A percentile compares a stretch with the other conserved stretches of the same genome.
phyloP scores from a whole-genome alignment of 1,140 invertebrate species.

The Pygmarrhopalites habei region DNA sequence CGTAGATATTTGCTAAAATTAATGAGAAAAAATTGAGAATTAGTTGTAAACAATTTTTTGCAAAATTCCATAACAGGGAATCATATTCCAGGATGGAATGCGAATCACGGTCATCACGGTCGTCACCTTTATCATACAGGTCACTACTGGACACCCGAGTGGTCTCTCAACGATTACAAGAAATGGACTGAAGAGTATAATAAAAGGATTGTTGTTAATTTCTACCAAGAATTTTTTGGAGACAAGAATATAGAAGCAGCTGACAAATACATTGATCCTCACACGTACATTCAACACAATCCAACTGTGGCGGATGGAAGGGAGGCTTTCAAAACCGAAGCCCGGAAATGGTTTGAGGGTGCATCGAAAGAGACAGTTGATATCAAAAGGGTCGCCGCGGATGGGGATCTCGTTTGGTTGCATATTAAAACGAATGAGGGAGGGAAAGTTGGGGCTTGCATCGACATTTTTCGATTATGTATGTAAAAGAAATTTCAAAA shows the following conservation, averaged over 20 bases:
- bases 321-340: slow-evolving; percentile 1
- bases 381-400: slow-evolving; percentile 9
- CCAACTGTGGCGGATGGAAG: slow-evolving; percentile 10
- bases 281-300: slow-evolving; percentile 24
- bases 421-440: not conserved
- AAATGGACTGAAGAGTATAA: not conserved
- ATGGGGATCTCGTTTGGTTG: slow-evolving; percentile 16
- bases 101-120: no score
- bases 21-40: no score
- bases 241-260: slow-evolving; percentile 47
- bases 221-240: slow-evolving; percentile 48
- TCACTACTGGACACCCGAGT: no score
- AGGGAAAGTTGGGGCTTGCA: not conserved
- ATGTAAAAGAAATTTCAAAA: no score
- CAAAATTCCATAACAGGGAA: no score
- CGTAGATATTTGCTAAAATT: no score
- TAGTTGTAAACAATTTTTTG: no score
- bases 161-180: no score
- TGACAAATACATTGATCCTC: slow-evolving; percentile 45
- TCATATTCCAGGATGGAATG: no score
- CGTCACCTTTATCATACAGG: no score
- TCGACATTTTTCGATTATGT: slow-evolving; percentile 26
- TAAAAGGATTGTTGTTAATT: slow-evolving; percentile 2
- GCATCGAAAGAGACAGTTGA: slow-evolving; percentile 3
- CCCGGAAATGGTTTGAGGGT: not conserved